Conservation (phyloP, 2,113 vertebrate species). For the Phalacrocorax carbo region DNA sequence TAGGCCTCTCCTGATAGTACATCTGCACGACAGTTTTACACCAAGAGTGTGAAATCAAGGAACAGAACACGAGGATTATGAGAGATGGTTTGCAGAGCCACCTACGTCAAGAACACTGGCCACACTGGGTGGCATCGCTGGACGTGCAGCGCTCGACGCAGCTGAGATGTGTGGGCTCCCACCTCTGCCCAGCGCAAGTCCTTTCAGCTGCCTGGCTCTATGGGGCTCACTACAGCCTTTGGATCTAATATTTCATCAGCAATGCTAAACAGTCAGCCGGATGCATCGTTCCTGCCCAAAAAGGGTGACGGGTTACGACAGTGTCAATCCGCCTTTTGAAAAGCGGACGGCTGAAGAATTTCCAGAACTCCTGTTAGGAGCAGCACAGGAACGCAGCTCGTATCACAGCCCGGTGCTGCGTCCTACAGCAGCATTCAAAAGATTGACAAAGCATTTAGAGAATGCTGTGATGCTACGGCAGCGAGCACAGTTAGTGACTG, state of each 20-base stretch:
- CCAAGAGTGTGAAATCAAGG: background rate
- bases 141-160: background rate
- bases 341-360: constrained; percentile 22
- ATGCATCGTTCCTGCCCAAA: background rate
- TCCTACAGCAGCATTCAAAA: background rate
- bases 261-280: background rate
- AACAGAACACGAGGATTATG: background rate
- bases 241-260: background rate
- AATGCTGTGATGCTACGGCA: constrained; percentile 7
- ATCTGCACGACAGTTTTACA: background rate
- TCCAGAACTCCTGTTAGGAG: background rate
- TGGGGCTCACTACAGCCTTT: background rate
- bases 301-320: background rate
- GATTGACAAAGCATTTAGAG: constrained; percentile 10
- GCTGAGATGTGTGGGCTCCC: background rate
- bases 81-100: background rate
- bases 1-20: background rate
- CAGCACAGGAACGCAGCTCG: background rate
- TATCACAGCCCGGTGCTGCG: background rate
- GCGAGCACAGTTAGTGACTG: background rate
- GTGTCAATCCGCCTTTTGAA: background rate
- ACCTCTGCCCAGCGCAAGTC: background rate
- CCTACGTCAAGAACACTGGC: background rate
- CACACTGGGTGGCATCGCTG: background rate
- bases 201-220: background rate